phyloP scores from a whole-genome alignment of 2,797 vertebrate species.

The Lithobates pipiens region DNA sequence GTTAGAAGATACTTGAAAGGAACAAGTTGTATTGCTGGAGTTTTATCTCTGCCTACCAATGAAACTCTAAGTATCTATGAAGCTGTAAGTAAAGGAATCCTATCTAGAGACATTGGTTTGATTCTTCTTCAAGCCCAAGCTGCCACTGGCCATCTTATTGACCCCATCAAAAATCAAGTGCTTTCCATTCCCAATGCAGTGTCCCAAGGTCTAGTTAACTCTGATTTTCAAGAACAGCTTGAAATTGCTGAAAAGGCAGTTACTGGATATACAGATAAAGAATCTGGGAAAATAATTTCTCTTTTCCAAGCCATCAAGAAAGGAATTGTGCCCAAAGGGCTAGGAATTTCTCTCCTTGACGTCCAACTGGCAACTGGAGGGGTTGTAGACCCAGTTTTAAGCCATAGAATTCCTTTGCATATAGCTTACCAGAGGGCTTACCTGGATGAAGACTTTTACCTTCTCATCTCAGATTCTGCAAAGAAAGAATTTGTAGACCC shows the following conservation, averaged over 20 bases:
- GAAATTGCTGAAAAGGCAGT: constrained; percentile 66
- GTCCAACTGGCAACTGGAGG: constrained; percentile 75
- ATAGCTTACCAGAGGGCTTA: constrained; percentile 65
- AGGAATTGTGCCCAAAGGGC: constrained; percentile 39
- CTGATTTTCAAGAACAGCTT: constrained; percentile 62
- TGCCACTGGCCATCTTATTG: constrained; percentile 70
- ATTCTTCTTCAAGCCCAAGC: constrained; percentile 75
- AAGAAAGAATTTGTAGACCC: constrained; percentile 75
- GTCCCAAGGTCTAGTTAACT: constrained; percentile 51
- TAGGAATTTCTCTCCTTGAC: constrained; percentile 66
- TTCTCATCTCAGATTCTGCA: constrained; percentile 63
- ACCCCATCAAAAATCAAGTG: constrained; percentile 62
- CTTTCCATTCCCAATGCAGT: constrained; percentile 66
- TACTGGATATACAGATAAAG: constrained; percentile 65
- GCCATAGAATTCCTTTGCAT: constrained; percentile 68
- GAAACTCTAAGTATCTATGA: constrained; percentile 70
- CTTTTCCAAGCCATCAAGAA: constrained; percentile 74
- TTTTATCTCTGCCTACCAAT: constrained; percentile 39
- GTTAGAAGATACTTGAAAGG: constrained; percentile 69
- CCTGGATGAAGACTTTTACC: constrained; percentile 60
- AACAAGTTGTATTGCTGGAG: constrained; percentile 69
- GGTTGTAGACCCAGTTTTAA: constrained; percentile 62
- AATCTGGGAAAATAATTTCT: constrained; percentile 57
- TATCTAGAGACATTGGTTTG: constrained; percentile 65
- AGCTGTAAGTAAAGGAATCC: constrained; percentile 65